Percentiles rank a stretch among this genome's conserved stretches.
These are phyloP conservation scores for Sinocyclocheilus anshuiensis DNA, from an alignment of 2,113 vertebrate genomes.

Conservation along the genomic window DNA sequence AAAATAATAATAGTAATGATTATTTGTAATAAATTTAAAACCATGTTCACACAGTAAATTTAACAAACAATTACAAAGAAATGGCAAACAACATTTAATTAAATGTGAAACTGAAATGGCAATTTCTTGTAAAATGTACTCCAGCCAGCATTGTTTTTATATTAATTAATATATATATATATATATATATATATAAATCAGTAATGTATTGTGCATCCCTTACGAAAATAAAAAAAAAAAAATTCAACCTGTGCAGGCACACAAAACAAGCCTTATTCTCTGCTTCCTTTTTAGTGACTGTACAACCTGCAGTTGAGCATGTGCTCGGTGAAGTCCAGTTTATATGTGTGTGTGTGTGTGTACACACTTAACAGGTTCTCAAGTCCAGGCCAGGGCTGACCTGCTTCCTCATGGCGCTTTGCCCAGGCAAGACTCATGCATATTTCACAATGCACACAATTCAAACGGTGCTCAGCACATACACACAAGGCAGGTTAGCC, in stretches of 20 bases:
- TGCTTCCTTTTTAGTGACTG: neutral
- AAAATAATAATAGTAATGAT: too few relatives aligned
- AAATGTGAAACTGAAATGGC: too few relatives aligned
- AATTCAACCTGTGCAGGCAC: neutral
- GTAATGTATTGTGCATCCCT: neutral
- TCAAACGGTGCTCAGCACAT: constrained; percentile 16
- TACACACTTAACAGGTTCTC: constrained; percentile 15
- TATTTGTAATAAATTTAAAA: too few relatives aligned
- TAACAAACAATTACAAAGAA: too few relatives aligned
- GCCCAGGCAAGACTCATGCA: constrained; percentile 38
- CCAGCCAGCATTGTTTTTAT: too few relatives aligned
- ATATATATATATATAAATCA: too few relatives aligned
- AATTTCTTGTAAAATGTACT: too few relatives aligned
- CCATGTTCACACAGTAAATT: too few relatives aligned
- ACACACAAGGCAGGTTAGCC: constrained; percentile 13
- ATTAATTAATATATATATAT: too few relatives aligned
- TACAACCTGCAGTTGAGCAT: constrained; percentile 4
- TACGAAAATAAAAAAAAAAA: neutral
- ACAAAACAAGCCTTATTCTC: neutral
- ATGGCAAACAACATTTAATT: too few relatives aligned
- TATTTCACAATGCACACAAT: constrained; percentile 36
- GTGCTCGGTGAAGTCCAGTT: neutral
- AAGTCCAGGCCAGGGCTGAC: constrained; percentile 33
- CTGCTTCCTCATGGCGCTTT: constrained; percentile 35
- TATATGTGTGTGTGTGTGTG: neutral